A percentile compares a stretch with the other conserved stretches of the same genome.
Evolutionary conservation across 2,888 invertebrate species (phyloP).

Genomic region (Graphium colonna): DNA sequence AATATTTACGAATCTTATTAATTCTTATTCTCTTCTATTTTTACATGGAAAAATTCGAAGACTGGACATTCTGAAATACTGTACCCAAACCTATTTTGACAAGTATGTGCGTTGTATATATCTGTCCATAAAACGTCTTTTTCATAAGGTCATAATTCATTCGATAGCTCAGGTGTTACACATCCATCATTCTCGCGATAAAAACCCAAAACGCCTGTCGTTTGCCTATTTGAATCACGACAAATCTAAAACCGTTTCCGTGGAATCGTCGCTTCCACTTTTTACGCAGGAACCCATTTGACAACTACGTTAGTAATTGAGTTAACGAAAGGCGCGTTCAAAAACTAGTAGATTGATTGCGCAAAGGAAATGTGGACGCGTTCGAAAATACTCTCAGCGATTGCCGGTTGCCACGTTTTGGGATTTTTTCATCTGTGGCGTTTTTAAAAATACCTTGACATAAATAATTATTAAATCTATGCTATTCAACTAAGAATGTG

Average conservation of each 20-base stretch:
- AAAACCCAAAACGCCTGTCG: not conserved
- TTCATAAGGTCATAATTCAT: too few relatives aligned
- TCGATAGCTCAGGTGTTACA: not conserved
- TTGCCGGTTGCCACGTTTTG: constrained; percentile 45
- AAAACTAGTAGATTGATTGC: constrained; percentile 57
- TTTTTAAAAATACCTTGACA: constrained; percentile 42
- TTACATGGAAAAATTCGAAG: too few relatives aligned
- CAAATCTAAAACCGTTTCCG: constrained; percentile 26
- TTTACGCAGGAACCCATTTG: constrained; percentile 56
- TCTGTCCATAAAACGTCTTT: too few relatives aligned
- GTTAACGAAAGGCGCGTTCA: constrained; percentile 65
- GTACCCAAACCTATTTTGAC: too few relatives aligned
- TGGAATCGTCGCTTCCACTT: constrained; percentile 29
- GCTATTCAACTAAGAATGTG: too few relatives aligned
- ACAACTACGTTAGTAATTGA: constrained; percentile 65
- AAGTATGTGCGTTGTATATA: too few relatives aligned
- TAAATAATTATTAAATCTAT: too few relatives aligned
- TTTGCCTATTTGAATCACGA: not conserved
- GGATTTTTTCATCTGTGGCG: constrained; percentile 43
- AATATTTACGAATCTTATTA: too few relatives aligned
- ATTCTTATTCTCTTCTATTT: too few relatives aligned
- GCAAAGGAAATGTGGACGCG: constrained; percentile 41
- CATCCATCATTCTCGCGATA: not conserved
- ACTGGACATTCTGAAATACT: too few relatives aligned
- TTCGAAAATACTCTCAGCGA: constrained; percentile 57